Percentiles rank a stretch among this genome's conserved stretches.
Evolutionary conservation across 2,113 vertebrate species (phyloP).

Genomic region (Porphyrio hochstetteri): DNA sequence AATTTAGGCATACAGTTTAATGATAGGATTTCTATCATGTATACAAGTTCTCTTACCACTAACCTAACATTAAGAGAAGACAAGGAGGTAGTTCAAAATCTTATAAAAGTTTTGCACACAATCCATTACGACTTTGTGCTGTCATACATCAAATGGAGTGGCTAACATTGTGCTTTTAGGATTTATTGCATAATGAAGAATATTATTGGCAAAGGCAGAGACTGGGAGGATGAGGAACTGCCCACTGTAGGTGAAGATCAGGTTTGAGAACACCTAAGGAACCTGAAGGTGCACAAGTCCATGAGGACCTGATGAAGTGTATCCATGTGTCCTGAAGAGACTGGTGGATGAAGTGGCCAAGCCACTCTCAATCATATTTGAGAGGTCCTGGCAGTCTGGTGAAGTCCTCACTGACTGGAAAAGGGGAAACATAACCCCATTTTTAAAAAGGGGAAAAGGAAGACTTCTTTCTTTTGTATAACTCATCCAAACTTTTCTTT

Average conservation of each 20-base stretch:
- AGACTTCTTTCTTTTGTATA: background rate
- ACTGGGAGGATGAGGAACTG: too few species aligned
- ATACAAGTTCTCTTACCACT: background rate
- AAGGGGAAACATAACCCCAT: too few species aligned
- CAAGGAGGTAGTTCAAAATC: background rate
- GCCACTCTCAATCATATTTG: too few species aligned
- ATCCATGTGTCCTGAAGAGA: too few species aligned
- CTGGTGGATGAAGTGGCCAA: too few species aligned
- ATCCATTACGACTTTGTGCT: background rate
- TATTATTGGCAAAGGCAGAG: background rate
- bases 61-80: background rate
- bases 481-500: background rate
- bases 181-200: background rate
- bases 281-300: too few species aligned
- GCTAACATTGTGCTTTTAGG: background rate
- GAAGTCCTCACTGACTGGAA: too few species aligned
- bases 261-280: too few species aligned
- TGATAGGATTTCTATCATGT: background rate
- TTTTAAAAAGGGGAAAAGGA: too few species aligned
- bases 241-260: too few species aligned
- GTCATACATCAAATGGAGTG: background rate
- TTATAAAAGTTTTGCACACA: background rate
- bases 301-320: too few species aligned
- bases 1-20: background rate
- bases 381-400: too few species aligned